These are phyloP conservation scores for Vollenhovia emeryi DNA, from an alignment of 1,140 invertebrate genomes.

Conservation along the genomic window DNA sequence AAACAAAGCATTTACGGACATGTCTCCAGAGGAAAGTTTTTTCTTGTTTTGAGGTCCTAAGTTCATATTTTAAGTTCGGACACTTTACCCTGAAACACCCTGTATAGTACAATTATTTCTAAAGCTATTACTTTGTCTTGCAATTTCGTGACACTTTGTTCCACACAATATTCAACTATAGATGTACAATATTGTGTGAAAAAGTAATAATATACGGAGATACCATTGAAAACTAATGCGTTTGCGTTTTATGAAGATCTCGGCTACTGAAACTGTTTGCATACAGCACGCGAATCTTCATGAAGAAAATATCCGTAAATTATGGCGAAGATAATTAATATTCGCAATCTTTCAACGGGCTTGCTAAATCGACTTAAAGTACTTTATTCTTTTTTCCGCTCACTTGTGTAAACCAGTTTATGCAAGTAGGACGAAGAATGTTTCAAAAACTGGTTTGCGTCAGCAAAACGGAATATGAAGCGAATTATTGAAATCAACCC, in stretches of 20 bases:
- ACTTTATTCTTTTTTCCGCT: not conserved
- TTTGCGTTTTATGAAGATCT: not conserved
- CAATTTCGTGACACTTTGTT: not conserved
- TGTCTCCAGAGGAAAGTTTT: too few species aligned
- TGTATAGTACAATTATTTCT: not conserved
- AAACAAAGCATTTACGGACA: too few species aligned
- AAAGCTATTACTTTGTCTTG: not conserved
- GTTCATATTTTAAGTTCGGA: too few species aligned
- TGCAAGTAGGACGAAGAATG: constrained; percentile 24
- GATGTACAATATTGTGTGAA: not conserved
- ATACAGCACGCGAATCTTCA: not conserved
- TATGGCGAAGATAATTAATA: not conserved
- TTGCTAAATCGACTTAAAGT: constrained; percentile 15
- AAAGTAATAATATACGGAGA: not conserved
- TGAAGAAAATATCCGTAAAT: not conserved
- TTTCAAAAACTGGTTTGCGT: constrained; percentile 47
- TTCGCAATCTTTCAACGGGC: not conserved
- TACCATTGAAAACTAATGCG: not conserved
- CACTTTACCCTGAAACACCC: too few species aligned
- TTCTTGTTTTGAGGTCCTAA: too few species aligned
- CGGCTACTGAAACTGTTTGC: not conserved
- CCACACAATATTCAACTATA: too few species aligned
- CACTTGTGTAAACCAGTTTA: constrained; percentile 44
- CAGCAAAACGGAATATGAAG: constrained; percentile 28
- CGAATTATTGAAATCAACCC: constrained; percentile 1